Base-by-base conservation (phyloP, 2,113 vertebrate species). In the Gila orcuttii region DNA sequence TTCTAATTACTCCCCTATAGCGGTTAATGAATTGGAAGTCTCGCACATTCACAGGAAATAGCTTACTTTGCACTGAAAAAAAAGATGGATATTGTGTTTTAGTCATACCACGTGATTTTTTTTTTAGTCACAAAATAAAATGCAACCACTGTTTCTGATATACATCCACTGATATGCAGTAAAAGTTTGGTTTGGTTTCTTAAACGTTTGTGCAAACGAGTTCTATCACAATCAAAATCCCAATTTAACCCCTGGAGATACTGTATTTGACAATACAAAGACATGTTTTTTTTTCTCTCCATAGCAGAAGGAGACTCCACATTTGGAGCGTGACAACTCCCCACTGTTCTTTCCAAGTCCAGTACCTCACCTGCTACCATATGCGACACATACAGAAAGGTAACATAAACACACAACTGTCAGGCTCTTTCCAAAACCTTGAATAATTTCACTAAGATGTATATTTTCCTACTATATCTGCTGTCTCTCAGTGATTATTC, bases 321-420 rank as follows among this genome's bases (percentile, higher is more conserved):
- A 52, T 15, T 31, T 86, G 64, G 82, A 90, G 36, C 74, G 3
- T 79, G 83, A 79, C 82, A 87, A 66, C 60, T 87, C 87, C 25
- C 85, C 79, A 1, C 50, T 82, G 36, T 85, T 83, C 23, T 75
- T 68, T 19, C 52, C 85, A n/a, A 88, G 83, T 74, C 68, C 80
- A 62, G 78, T 87, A 25, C 85, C 79, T 60, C 88, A 87, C 52
- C 80, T 87, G 28, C 59, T 86, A 6, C 73, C 82, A n/a, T 86
- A 60, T 47, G 62, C 80, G 52, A 31, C 80, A 47, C 84, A 85
- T n/a, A 71, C 84, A 83, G 28, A 80, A 47, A 83, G 83, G 83
- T 82, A 88, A 83, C 31, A 39, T 45, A 74, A 55, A 79, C 17
- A 8, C 47, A 23, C 1, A 71, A 71, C 66, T 39, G 11, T 23